phyloP scores from a whole-genome alignment of 2,113 vertebrate genomes.

The Glaucidium brasilianum region DNA sequence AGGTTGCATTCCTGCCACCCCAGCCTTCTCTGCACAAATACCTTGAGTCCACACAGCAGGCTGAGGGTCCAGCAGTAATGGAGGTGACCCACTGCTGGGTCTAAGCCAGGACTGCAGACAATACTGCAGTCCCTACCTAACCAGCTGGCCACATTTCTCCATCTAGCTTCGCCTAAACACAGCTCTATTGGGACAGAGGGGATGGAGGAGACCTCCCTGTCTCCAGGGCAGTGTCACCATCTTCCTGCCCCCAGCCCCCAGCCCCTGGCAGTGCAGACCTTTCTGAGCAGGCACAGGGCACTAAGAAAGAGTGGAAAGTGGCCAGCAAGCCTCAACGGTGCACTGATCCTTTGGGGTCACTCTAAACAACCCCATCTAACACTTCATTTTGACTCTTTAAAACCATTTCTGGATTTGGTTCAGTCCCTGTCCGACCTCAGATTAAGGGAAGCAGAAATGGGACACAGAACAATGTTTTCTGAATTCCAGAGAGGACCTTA shows the following conservation, averaged over 20 bases:
- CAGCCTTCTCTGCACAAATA: background rate
- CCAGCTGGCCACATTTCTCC: background rate
- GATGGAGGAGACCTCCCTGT: background rate
- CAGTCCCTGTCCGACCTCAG: background rate
- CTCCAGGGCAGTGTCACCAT: background rate
- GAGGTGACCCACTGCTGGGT: background rate
- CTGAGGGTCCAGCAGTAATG: background rate
- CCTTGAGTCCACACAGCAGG: background rate
- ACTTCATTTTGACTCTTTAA: background rate
- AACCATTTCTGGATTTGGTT: background rate
- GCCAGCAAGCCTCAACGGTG: background rate
- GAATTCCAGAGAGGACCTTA: background rate
- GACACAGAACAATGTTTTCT: background rate
- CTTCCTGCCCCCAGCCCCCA: background rate
- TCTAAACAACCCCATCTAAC: background rate
- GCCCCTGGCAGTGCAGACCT: background rate
- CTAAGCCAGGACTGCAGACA: background rate
- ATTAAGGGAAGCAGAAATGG: background rate
- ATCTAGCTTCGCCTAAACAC: background rate
- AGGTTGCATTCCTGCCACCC: background rate
- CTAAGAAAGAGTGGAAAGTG: background rate
- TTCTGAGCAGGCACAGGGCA: background rate
- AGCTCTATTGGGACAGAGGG: background rate
- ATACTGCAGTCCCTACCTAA: background rate
- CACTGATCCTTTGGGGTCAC: background rate